Conservation (phyloP, 2,113 vertebrate species). For the Harpagus bidentatus region DNA sequence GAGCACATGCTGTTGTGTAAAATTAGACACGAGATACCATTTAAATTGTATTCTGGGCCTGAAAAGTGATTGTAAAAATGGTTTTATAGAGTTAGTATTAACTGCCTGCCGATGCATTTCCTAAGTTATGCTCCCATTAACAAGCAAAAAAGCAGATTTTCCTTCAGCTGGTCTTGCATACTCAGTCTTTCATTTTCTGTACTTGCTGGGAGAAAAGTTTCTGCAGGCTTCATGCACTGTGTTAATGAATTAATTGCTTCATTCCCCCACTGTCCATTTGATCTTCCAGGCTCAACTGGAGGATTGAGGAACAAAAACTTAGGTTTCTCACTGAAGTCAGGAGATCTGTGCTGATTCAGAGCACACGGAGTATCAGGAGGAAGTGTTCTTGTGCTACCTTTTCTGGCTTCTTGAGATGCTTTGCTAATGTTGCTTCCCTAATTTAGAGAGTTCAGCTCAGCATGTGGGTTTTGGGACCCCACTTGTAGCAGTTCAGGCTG, state of each 20-base stretch:
- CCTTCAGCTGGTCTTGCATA: background rate
- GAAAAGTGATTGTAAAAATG: constrained; percentile 21
- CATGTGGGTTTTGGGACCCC: background rate
- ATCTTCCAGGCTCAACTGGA: background rate
- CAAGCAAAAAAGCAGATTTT: background rate
- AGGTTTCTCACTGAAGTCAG: background rate
- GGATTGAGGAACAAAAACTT: background rate
- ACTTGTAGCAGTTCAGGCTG: background rate
- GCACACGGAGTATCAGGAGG: accelerated
- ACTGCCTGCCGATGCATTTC: background rate
- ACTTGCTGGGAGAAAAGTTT: background rate
- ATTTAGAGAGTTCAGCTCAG: background rate
- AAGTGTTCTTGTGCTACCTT: background rate
- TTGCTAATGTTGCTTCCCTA: background rate
- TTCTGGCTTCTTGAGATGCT: background rate
- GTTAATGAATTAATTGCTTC: background rate
- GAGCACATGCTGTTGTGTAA: background rate
- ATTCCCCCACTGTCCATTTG: background rate
- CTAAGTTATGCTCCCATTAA: background rate
- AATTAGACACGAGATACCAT: background rate
- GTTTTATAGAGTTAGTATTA: background rate
- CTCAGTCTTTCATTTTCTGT: background rate
- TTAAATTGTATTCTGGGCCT: background rate
- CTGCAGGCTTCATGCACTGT: background rate
- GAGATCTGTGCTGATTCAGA: background rate